These are phyloP conservation scores for Eledona agricola DNA, from an alignment of 2,888 invertebrate genomes.

Conservation along the genomic window DNA sequence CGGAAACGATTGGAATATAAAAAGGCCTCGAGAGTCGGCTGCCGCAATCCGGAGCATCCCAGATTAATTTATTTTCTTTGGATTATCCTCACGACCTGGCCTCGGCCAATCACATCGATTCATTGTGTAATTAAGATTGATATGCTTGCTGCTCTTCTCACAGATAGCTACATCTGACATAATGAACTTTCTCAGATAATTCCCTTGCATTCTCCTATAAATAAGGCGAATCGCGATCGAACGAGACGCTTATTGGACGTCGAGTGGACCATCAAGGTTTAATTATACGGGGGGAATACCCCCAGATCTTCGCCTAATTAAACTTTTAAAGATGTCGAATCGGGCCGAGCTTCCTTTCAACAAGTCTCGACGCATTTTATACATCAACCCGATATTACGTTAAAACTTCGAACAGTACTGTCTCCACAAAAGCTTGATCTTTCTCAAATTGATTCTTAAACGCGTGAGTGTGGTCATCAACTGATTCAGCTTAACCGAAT, in stretches of 20 bases:
- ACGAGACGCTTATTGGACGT: conserved; percentile 6
- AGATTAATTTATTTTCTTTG: conserved; percentile 40
- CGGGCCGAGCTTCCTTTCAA: too few relatives aligned
- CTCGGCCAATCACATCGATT: conserved; percentile 42
- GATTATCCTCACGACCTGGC: conserved; percentile 43
- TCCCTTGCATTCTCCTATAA: conserved; percentile 16
- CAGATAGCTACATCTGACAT: conserved; percentile 25
- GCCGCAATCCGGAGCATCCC: conserved; percentile 25
- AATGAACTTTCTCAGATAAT: conserved; percentile 27
- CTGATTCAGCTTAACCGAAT: too few relatives aligned
- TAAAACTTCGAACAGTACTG: too few relatives aligned
- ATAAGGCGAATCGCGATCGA: conserved; percentile 14
- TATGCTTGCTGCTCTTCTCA: conserved; percentile 28
- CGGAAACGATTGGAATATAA: conserved; percentile 55
- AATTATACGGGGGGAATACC: too few relatives aligned
- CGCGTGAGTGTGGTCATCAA: too few relatives aligned
- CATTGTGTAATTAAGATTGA: conserved; percentile 46
- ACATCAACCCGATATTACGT: too few relatives aligned
- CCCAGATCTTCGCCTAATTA: too few relatives aligned
- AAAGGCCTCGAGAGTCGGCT: conserved; percentile 40
- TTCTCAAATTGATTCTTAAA: too few relatives aligned
- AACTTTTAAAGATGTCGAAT: too few relatives aligned
- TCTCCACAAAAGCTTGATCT: too few relatives aligned
- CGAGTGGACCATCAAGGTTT: too few relatives aligned
- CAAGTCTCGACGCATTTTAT: too few relatives aligned